Evolutionary conservation across 2,888 invertebrate genomes (phyloP).

Genomic region (Leptothorax acervorum): DNA sequence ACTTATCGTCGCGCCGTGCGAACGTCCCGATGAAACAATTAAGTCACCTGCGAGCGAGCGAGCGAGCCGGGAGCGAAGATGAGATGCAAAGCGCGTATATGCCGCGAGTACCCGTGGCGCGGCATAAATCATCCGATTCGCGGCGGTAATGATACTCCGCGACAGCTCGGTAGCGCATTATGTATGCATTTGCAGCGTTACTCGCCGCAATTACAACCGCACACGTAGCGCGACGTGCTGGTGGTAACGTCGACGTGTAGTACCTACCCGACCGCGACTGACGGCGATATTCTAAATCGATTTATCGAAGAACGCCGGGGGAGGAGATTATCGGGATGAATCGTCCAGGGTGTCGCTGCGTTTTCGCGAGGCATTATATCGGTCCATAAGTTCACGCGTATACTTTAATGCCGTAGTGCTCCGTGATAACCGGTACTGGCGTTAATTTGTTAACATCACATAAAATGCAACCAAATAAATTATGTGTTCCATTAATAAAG

Average conservation of each 20-base stretch:
- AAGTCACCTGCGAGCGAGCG: constrained; percentile 31
- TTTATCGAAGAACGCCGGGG: constrained; percentile 66
- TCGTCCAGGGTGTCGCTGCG: constrained; percentile 35
- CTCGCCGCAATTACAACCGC: constrained; percentile 67
- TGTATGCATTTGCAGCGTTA: constrained; percentile 67
- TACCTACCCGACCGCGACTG: constrained; percentile 35
- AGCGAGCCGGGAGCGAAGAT: constrained; percentile 28
- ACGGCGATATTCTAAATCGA: constrained; percentile 74
- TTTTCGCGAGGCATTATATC: constrained; percentile 23
- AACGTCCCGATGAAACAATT: constrained; percentile 50
- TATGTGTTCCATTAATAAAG: background rate
- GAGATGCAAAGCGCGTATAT: constrained; percentile 5
- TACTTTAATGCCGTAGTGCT: background rate
- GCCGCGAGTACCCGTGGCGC: constrained; percentile 50
- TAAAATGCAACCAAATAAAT: background rate
- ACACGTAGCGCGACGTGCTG: constrained; percentile 44
- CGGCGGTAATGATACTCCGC: constrained; percentile 69
- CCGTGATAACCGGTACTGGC: too few relatives aligned
- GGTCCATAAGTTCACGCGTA: background rate
- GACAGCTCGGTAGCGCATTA: constrained; percentile 66
- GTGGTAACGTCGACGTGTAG: constrained; percentile 29
- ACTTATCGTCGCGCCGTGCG: constrained; percentile 30
- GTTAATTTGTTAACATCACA: background rate
- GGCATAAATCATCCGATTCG: constrained; percentile 66
- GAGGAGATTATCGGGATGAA: constrained; percentile 49